phyloP scores from a whole-genome alignment of 2,797 vertebrate genomes.

The Gastrophryne carolinensis region DNA sequence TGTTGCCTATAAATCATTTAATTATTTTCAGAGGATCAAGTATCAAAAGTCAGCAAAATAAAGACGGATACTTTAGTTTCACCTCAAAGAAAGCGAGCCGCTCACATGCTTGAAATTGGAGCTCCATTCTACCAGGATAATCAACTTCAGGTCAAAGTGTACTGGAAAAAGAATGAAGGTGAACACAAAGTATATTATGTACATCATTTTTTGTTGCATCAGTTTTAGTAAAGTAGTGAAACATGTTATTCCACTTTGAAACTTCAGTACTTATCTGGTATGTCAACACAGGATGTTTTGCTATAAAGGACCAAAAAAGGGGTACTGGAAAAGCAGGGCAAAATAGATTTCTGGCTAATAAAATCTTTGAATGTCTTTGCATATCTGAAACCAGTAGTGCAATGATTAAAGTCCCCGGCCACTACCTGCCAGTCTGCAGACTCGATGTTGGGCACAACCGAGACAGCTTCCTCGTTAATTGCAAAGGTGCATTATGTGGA shows the following conservation, averaged over 20 bases:
- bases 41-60: constrained; percentile 59
- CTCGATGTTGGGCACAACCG: too few relatives aligned
- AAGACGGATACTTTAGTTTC: constrained; percentile 58
- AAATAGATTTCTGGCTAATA: too few relatives aligned
- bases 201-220: background rate
- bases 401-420: too few relatives aligned
- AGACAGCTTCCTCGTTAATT: too few relatives aligned
- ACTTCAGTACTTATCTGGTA: background rate
- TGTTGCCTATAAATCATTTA: constrained; percentile 15
- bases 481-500: too few relatives aligned
- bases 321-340: too few relatives aligned
- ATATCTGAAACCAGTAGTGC: too few relatives aligned
- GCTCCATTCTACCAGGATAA: constrained; percentile 88
- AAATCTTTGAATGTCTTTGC: too few relatives aligned
- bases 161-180: constrained; percentile 94
- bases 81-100: constrained; percentile 71
- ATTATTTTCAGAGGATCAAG: constrained; percentile 65
- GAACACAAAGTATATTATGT: constrained; percentile 31
- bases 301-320: too few relatives aligned
- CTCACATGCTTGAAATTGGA: constrained; percentile 83
- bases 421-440: too few relatives aligned
- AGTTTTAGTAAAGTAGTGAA: background rate
- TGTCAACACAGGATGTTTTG: background rate
- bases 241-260: background rate
- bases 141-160: constrained; percentile 89